Evolutionary conservation across 2,113 vertebrate species (phyloP).

Genomic region (Isurus oxyrinchus): DNA sequence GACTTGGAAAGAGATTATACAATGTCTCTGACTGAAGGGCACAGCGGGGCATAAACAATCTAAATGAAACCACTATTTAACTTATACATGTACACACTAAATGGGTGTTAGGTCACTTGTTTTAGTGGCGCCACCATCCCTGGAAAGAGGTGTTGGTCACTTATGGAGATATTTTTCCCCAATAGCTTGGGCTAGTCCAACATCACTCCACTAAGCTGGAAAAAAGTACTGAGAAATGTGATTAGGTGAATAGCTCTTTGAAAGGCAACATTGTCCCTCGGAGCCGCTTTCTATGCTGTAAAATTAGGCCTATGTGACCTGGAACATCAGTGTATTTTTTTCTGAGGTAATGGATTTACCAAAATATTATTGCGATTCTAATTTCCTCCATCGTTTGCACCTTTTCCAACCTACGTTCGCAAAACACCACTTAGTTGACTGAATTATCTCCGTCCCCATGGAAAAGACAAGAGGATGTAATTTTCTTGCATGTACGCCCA

Average conservation of each 20-base stretch:
- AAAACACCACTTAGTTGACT: not conserved
- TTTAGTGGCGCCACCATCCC: not conserved
- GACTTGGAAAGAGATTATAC: not conserved
- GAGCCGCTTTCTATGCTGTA: not conserved
- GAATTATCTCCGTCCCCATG: not conserved
- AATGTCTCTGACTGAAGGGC: not conserved
- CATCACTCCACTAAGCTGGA: not conserved
- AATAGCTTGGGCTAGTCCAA: not conserved
- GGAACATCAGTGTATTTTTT: not conserved
- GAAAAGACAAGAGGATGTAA: not conserved
- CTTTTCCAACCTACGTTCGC: not conserved
- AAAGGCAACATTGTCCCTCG: not conserved
- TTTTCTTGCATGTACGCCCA: not conserved
- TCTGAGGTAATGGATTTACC: not conserved
- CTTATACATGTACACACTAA: not conserved
- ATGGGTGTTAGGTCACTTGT: not conserved
- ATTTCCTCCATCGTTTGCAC: not conserved
- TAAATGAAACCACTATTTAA: not conserved
- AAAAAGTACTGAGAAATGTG: not conserved
- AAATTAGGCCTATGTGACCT: not conserved
- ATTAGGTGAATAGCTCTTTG: not conserved
- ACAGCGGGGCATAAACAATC: not conserved
- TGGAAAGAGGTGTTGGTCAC: not conserved
- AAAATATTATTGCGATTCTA: not conserved
- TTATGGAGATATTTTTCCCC: not conserved